phyloP scores from a whole-genome alignment of 2,113 vertebrate genomes.

The Damaliscus lunatus region DNA sequence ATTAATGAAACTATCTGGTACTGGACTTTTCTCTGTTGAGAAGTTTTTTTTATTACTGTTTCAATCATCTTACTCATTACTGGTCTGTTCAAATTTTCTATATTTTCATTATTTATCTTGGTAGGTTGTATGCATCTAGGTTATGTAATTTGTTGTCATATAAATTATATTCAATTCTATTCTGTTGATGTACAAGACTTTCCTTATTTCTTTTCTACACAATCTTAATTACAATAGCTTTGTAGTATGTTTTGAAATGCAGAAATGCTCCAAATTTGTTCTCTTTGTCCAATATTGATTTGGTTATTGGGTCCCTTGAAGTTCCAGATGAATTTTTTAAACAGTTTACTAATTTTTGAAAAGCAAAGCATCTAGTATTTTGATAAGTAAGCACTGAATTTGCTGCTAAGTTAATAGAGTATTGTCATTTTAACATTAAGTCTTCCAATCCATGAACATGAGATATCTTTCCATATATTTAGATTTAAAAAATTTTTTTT shows the following conservation, averaged over 20 bases:
- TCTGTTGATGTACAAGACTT: not conserved
- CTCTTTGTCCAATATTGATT: not conserved
- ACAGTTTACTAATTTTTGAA: not conserved
- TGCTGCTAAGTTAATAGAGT: not conserved
- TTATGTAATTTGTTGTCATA: not conserved
- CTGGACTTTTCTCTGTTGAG: not conserved
- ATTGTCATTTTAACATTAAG: not conserved
- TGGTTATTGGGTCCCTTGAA: not conserved
- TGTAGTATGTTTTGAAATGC: not conserved
- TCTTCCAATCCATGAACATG: not conserved
- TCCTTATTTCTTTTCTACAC: not conserved
- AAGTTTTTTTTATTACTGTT: not conserved
- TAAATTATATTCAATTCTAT: not conserved
- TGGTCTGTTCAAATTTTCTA: not conserved
- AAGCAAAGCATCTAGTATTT: not conserved
- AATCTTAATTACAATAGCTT: not conserved
- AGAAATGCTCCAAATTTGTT: not conserved
- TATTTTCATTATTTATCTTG: not conserved
- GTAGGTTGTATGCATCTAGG: not conserved
- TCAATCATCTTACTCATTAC: not conserved
- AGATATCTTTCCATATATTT: not conserved
- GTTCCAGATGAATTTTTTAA: not conserved
- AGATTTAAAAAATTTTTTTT: not conserved
- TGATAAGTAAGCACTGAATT: not conserved
- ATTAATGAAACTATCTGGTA: not conserved